Percentiles rank a stretch among this genome's conserved stretches.
Conservation (phyloP, 1,140 invertebrate genomes). For the Myzus persicae region DNA sequence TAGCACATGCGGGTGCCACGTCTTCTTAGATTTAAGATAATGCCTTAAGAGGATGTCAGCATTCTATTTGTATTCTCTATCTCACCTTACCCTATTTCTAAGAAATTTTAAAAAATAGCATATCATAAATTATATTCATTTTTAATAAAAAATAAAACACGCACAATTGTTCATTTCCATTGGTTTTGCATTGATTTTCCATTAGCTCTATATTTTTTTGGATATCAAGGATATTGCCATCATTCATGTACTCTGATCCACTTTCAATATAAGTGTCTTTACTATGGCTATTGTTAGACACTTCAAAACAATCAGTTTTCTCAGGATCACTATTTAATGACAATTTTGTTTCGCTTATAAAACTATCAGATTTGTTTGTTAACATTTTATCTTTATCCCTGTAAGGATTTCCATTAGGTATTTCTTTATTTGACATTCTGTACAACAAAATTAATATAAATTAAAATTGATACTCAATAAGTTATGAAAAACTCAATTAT, state of each 20-base stretch:
- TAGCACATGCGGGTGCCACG: too few relatives aligned
- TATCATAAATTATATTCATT: not conserved
- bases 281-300: not conserved
- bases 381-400: not conserved
- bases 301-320: not conserved
- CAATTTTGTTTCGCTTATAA: not conserved
- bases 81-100: not conserved
- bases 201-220: not conserved
- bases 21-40: too few relatives aligned
- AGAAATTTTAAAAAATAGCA: not conserved
- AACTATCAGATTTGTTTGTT: not conserved
- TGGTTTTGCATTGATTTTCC: not conserved
- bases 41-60: too few relatives aligned
- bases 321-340: not conserved
- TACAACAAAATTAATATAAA: not conserved
- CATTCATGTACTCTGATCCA: not conserved
- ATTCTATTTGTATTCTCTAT: too few relatives aligned
- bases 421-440: not conserved
- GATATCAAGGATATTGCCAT: not conserved
- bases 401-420: not conserved
- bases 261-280: not conserved
- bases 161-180: not conserved
- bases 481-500: not conserved
- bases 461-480: not conserved
- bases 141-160: not conserved